Conservation (phyloP, 2,888 invertebrate species). For the Cantharis rufa region DNA sequence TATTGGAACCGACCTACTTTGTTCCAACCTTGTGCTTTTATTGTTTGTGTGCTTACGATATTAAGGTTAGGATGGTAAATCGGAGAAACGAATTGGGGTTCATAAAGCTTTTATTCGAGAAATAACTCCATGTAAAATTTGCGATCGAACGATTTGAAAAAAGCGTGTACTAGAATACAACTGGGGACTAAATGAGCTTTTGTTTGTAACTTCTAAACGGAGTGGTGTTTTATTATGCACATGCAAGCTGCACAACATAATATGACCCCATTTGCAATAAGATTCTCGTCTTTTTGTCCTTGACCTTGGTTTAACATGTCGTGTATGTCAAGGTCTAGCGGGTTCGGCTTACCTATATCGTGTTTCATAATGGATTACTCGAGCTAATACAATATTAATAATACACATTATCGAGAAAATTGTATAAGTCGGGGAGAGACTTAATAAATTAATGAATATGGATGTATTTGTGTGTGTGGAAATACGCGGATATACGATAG, state of each 20-base stretch:
- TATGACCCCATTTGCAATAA: constrained; percentile 31
- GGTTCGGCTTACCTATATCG: background rate
- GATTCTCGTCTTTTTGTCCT: constrained; percentile 33
- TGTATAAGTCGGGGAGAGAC: background rate
- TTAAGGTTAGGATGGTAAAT: background rate
- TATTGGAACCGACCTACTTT: constrained; percentile 18
- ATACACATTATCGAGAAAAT: background rate
- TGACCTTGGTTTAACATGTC: constrained; percentile 33
- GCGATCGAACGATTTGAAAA: background rate
- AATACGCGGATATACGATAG: background rate
- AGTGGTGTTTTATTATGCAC: constrained; percentile 7
- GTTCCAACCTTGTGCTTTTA: constrained; percentile 7
- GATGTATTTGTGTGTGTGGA: background rate
- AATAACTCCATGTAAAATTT: background rate
- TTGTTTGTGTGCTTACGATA: background rate
- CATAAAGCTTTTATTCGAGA: background rate
- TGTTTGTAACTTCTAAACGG: background rate
- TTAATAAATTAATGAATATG: background rate
- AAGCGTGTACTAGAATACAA: background rate
- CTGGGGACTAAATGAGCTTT: background rate
- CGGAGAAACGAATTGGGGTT: background rate
- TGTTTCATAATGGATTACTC: background rate
- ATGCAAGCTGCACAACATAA: constrained; percentile 31
- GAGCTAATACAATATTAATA: background rate
- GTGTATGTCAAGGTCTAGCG: constrained; percentile 24